Evolutionary conservation across 2,888 invertebrate genomes (phyloP).

Genomic region (Macaria liturata): DNA sequence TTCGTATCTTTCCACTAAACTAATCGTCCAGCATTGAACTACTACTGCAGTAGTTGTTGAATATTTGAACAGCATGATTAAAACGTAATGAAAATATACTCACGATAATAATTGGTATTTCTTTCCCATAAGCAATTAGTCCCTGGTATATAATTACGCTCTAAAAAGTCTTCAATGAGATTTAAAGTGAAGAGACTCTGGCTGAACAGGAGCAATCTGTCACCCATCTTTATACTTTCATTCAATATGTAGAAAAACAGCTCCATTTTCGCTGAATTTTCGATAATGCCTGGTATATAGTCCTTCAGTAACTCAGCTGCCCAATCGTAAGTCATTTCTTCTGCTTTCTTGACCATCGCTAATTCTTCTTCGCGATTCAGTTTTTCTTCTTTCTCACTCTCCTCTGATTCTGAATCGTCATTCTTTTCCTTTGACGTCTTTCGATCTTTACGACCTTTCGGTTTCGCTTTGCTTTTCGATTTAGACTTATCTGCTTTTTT

Average conservation of each 20-base stretch:
- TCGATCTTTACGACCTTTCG: slow-evolving; percentile 73
- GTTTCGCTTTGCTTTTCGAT: slow-evolving; percentile 63
- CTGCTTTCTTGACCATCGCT: slow-evolving; percentile 86
- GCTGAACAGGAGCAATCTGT: slow-evolving; percentile 96
- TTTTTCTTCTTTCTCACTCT: slow-evolving; percentile 83
- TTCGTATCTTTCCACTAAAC: too few relatives aligned
- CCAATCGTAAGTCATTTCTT: slow-evolving; percentile 95
- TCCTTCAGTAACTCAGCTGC: slow-evolving; percentile 91
- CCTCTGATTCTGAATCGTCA: slow-evolving; percentile 79
- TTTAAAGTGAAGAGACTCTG: slow-evolving; percentile 98
- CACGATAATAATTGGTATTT: slow-evolving; percentile 95
- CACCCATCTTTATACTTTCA: slow-evolving; percentile 93
- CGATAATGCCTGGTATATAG: slow-evolving; percentile 94
- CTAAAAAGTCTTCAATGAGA: slow-evolving; percentile 96
- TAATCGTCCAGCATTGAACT: too few relatives aligned
- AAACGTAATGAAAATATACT: slow-evolving; percentile 65
- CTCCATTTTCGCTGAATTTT: slow-evolving; percentile 97
- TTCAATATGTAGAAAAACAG: slow-evolving; percentile 95
- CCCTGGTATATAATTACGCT: slow-evolving; percentile 87
- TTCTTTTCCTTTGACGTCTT: slow-evolving; percentile 79
- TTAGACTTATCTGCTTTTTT: slow-evolving; percentile 65
- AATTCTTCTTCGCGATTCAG: slow-evolving; percentile 83
- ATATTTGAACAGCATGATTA: too few relatives aligned
- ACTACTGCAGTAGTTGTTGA: too few relatives aligned
- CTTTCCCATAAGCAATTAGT: slow-evolving; percentile 91